phyloP scores from a whole-genome alignment of 1,140 invertebrate genomes.

The Neuroterus valhalla region DNA sequence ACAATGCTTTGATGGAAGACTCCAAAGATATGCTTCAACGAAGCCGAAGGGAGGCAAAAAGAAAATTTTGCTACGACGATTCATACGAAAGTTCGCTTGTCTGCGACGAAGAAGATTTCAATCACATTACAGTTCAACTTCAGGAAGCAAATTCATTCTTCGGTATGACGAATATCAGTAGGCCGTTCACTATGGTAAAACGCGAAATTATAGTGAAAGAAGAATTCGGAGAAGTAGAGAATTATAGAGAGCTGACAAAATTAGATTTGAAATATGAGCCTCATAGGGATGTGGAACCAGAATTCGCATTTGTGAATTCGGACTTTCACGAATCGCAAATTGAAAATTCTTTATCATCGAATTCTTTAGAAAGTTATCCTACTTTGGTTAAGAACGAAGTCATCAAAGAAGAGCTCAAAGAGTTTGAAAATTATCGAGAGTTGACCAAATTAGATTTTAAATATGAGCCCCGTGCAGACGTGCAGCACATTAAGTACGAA shows the following conservation, averaged over 20 bases:
- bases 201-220: slow-evolving; percentile 20
- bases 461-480: slow-evolving; percentile 3
- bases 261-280: slow-evolving; percentile 29
- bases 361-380: slow-evolving; percentile 23
- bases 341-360: slow-evolving; percentile 23
- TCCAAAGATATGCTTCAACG: slow-evolving; percentile 7
- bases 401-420: slow-evolving; percentile 12
- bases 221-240: slow-evolving; percentile 7
- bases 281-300: background rate
- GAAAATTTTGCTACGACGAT: slow-evolving; percentile 16
- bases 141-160: slow-evolving; percentile 26
- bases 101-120: background rate
- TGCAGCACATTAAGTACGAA: slow-evolving; percentile 18
- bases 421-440: slow-evolving; percentile 18
- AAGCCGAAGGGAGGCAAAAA: slow-evolving; percentile 4
- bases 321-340: slow-evolving; percentile 20
- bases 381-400: slow-evolving; percentile 23
- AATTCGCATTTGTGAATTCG: slow-evolving; percentile 9
- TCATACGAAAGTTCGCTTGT: background rate
- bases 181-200: slow-evolving; percentile 17
- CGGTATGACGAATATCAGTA: slow-evolving; percentile 20
- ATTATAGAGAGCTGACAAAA: slow-evolving; percentile 17
- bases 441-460: slow-evolving; percentile 23
- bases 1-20: background rate
- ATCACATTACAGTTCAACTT: slow-evolving; percentile 1